Evolutionary conservation across 2,888 invertebrate genomes (phyloP).

Genomic region (Phyllotreta cruciferae): DNA sequence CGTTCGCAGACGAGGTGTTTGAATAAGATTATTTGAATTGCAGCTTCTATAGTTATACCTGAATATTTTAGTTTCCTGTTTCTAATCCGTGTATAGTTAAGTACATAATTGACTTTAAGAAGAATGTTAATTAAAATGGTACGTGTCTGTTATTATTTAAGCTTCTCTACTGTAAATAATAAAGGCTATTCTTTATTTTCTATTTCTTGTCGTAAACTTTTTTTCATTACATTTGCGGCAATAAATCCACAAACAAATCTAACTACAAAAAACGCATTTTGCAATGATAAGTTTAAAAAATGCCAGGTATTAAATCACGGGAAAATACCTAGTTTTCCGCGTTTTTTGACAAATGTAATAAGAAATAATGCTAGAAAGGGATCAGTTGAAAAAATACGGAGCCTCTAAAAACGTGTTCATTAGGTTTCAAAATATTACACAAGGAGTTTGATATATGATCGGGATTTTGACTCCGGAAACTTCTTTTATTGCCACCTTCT

Average conservation of each 20-base stretch:
- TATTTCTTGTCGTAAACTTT: no score
- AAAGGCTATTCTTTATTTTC: no score
- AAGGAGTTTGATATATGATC: constrained; percentile 28
- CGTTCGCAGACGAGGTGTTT: not conserved
- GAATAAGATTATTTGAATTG: not conserved
- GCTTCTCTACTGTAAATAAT: no score
- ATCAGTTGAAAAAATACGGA: constrained; percentile 27
- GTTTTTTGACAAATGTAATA: constrained; percentile 22
- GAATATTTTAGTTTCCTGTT: no score
- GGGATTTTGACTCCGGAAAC: constrained; percentile 18
- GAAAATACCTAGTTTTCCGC: constrained; percentile 17
- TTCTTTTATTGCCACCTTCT: constrained; percentile 20
- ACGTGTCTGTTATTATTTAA: no score
- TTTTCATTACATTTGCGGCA: no score
- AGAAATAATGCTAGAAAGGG: constrained; percentile 23
- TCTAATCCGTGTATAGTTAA: no score
- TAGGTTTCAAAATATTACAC: constrained; percentile 28
- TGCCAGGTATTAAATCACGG: constrained; percentile 1
- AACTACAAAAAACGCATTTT: no score
- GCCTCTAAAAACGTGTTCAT: constrained; percentile 31
- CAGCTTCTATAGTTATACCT: no score
- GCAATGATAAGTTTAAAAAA: not conserved
- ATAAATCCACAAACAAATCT: no score
- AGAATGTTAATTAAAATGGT: no score
- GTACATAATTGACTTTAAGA: no score